phyloP scores from a whole-genome alignment of 2,113 vertebrate species.

The Muscicapa adusta region DNA sequence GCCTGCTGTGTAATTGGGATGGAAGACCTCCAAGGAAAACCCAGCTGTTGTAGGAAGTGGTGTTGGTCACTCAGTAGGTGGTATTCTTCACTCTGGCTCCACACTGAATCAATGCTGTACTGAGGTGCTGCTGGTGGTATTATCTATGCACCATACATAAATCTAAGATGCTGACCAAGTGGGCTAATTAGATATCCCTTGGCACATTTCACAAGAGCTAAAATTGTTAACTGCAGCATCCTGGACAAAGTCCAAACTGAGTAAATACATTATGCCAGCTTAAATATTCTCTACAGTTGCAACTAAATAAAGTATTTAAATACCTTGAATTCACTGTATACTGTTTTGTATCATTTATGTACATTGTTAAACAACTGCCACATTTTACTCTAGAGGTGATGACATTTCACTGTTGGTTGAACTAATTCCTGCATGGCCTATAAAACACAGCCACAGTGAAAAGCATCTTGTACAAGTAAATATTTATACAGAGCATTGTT shows the following conservation, averaged over 20 bases:
- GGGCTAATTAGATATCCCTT: constrained; percentile 52
- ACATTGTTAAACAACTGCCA: not conserved
- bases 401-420: constrained; percentile 23
- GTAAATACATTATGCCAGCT: not conserved
- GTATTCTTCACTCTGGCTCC: constrained; percentile 29
- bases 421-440: not conserved
- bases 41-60: constrained; percentile 61
- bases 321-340: not conserved
- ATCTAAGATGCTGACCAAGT: constrained; percentile 47
- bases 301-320: constrained; percentile 38
- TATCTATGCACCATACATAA: constrained; percentile 14
- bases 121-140: constrained; percentile 8
- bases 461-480: constrained; percentile 1
- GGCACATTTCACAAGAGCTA: constrained; percentile 37
- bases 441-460: not conserved
- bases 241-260: constrained; percentile 33
- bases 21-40: constrained; percentile 68
- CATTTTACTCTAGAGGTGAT: constrained; percentile 23
- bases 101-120: not conserved
- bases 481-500: constrained; percentile 4
- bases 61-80: constrained; percentile 58
- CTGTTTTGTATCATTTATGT: not conserved
- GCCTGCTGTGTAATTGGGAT: constrained; percentile 63
- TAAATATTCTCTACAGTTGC: constrained; percentile 16
- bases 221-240: constrained; percentile 39